These are phyloP conservation scores for Proterorhinus semilunaris DNA, from an alignment of 2,113 vertebrate species.

Conservation along the genomic window DNA sequence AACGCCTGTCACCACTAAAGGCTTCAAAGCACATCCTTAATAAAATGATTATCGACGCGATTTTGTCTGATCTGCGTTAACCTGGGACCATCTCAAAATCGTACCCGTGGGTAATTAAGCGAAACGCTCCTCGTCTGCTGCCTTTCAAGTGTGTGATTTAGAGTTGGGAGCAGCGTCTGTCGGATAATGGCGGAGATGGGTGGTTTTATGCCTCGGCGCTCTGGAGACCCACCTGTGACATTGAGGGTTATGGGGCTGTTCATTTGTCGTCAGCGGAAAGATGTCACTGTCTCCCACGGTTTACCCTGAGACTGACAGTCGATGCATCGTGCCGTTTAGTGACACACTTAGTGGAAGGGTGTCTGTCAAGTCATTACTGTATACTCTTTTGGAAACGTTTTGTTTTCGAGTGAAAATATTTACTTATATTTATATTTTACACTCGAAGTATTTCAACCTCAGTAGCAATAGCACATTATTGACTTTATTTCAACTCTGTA, in stretches of 20 bases:
- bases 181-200: constrained; percentile 5
- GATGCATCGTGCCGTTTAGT: no score
- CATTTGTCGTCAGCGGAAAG: constrained; percentile 3
- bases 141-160: constrained; percentile 29
- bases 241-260: constrained; percentile 1
- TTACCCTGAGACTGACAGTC: not conserved
- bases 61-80: constrained; percentile 22
- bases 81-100: constrained; percentile 11
- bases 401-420: no score
- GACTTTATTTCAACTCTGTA: no score
- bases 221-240: constrained; percentile 20
- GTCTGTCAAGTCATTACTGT: no score
- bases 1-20: constrained; percentile 13
- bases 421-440: no score
- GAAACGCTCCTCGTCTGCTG: constrained; percentile 19
- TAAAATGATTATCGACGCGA: constrained; percentile 25
- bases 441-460: no score
- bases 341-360: no score
- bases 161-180: constrained; percentile 34
- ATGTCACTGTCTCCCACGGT: not conserved
- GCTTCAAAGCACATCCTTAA: constrained; percentile 41
- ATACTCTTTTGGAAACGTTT: no score
- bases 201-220: constrained; percentile 38
- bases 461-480: no score
- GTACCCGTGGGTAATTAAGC: constrained; percentile 22